Evolutionary conservation across 2,797 vertebrate genomes (phyloP), one percentile per base, ranked within the genome.

Genomic region (Brachyalestes nurse): DNA sequence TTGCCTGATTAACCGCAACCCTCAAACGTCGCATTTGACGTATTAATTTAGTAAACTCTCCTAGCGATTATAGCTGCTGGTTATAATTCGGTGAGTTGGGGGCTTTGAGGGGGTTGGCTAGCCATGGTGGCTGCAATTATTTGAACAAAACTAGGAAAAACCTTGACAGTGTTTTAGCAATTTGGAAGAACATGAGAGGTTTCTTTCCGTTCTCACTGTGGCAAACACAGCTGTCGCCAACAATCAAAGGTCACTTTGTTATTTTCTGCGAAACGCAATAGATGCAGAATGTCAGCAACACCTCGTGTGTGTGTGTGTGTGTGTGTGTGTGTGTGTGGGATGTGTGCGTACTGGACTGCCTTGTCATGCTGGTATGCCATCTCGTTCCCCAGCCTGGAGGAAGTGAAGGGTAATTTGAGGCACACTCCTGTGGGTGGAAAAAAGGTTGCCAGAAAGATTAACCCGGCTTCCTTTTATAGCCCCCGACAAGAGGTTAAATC

Each of bases 401-500:
- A 74, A 87, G 83, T 90, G 90, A 86, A 88, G 83, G 86, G 85
- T 87, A 88, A 92, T 90, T 89, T 92, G 89, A 92, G 80, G 84
- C 88, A 85, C 87, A 84, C 87, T 90, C 89, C 90, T 89, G 89
- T 85, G 89, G 58, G 88, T 91, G 88, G 87, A 91, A 90, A 91
- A 85, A 83, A 89, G 91, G 89, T 90, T 93, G 91, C 90, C 89
- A 88, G 91, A 92, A 93, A 94, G 93, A 94, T 95, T 94, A 94
- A 94, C 93, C 92, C 90, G 88, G 92, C 93, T 95, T 94, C 93
- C 92, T 92, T 94, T 94, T 93, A 94, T 93, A 95, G 94, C 92
- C 91, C 88, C 88, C 88, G 92, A 93, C 92, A 93, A 93, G 92
- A 94, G 93, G 92, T 94, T 94, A 93, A 94, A 94, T 94, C 92